Evolutionary conservation across 1,140 invertebrate species (phyloP).

Genomic region (Drosophila baimaii): DNA sequence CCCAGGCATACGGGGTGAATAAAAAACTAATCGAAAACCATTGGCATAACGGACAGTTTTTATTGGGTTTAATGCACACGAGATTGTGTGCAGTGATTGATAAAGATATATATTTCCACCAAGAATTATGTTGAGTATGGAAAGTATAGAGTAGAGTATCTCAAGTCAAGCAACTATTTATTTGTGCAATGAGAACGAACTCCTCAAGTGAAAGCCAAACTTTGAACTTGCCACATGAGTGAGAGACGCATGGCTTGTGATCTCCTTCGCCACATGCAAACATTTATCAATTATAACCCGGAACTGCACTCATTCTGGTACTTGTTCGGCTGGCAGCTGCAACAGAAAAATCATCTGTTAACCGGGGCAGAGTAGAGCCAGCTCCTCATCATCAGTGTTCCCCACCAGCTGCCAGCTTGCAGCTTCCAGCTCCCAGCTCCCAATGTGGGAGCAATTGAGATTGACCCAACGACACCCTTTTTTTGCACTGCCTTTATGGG

Average conservation of each 20-base stretch:
- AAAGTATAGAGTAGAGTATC: neutral
- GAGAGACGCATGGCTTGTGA: neutral
- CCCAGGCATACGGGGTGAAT: constrained; percentile 6
- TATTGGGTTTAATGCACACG: constrained; percentile 8
- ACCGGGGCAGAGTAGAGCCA: neutral
- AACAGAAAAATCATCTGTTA: constrained; percentile 32
- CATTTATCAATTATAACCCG: constrained; percentile 29
- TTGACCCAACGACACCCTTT: constrained; percentile 61
- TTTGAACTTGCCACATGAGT: constrained; percentile 15
- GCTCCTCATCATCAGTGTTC: neutral
- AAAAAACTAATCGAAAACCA: constrained; percentile 12
- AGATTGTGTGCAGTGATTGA: constrained; percentile 13
- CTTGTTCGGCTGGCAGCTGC: constrained; percentile 9
- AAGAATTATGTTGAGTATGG: neutral
- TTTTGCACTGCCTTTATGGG: constrained; percentile 25
- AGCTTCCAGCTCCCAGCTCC: neutral
- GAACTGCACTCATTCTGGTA: constrained; percentile 10
- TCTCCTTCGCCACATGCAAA: constrained; percentile 9
- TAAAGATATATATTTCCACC: too few relatives aligned
- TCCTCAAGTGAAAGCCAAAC: neutral
- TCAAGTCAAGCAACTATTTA: neutral
- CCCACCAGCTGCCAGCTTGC: neutral
- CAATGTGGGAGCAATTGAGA: constrained; percentile 16
- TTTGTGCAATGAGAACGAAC: neutral
- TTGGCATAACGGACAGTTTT: constrained; percentile 15